phyloP scores from a whole-genome alignment of 1,140 invertebrate species.

The Chelonus insularis region DNA sequence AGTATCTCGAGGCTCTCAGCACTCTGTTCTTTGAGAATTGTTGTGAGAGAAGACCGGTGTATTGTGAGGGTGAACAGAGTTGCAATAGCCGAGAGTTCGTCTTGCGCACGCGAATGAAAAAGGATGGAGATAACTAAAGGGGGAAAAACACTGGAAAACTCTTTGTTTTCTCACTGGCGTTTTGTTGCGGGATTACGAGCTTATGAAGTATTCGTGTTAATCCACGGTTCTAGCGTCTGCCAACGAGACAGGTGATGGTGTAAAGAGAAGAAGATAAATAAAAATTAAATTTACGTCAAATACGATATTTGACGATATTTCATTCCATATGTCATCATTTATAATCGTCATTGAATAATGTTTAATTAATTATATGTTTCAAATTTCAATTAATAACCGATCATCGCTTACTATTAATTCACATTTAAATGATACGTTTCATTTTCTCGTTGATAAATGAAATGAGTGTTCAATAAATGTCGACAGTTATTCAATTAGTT shows the following conservation, averaged over 20 bases:
- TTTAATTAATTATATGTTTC: too few species aligned
- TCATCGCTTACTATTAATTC: not conserved
- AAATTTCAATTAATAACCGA: too few species aligned
- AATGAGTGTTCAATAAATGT: too few species aligned
- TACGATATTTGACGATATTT: too few species aligned
- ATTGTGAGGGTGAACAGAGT: not conserved
- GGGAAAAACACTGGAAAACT: slow-evolving; percentile 23
- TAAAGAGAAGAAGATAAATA: not conserved
- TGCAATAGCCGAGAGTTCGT: not conserved
- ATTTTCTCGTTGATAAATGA: too few species aligned
- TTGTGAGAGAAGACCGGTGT: slow-evolving; percentile 24
- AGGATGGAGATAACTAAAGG: slow-evolving; percentile 8
- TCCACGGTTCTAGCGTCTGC: slow-evolving; percentile 35
- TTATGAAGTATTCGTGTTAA: slow-evolving; percentile 50
- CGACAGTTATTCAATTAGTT: too few species aligned
- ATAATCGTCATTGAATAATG: not conserved
- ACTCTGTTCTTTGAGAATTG: slow-evolving; percentile 9
- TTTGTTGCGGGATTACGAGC: slow-evolving; percentile 51
- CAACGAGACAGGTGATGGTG: slow-evolving; percentile 3
- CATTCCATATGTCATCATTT: not conserved
- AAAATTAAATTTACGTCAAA: not conserved
- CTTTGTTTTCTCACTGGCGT: slow-evolving; percentile 41
- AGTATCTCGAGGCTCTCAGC: slow-evolving; percentile 11
- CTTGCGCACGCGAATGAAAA: slow-evolving; percentile 18
- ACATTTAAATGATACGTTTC: not conserved